Base-by-base conservation (phyloP, 2,113 vertebrate species). In the Rhinichthys klamathensis region DNA sequence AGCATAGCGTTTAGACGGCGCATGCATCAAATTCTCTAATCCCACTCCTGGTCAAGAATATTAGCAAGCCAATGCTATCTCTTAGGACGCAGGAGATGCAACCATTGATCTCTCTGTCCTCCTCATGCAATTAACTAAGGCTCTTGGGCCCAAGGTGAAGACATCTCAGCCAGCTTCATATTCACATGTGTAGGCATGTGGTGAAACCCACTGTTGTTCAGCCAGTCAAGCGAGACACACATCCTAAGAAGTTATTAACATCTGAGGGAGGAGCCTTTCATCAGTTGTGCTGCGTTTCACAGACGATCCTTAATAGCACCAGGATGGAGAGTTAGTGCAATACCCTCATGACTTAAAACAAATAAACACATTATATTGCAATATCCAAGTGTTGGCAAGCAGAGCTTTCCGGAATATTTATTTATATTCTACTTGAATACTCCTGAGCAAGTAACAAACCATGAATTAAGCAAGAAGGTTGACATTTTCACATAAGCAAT, bases 51-150 rank as follows among this genome's bases (percentile, higher is more conserved):
- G 51, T 76, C 16, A 69, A 82, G 60, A 15, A 56, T 41, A 44
- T 56, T 82, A 87, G 76, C 76, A 61, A 84, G 60, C 23, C n/a
- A 16, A 27, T n/a, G 32, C 69, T 70, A 79, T 51, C 67, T 81
- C 72, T 60, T 56, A 46, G 35, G 72, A 74, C 27, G 54, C 58
- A 84, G 65, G 35, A 80, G 51, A 32, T 56, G 75, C 82, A 87
- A 25, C 80, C 79, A 84, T 88, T 88, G 84, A 86, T 86, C 74
- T 83, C 49, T 56, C 15, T 65, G 74, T 86, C 82, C 80, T 73
- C 82, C 67, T 23, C 15, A 44, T 82, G 69, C 32, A 80, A 63
- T 58, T 35, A 69, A 70, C 58, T 75, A 44, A 41, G 30, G 72
- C 56, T 80, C 21, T 21, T 41, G 46, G 60, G 80, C 46, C 41